phyloP scores from a whole-genome alignment of 2,888 invertebrate species.

The Catocala nupta region DNA sequence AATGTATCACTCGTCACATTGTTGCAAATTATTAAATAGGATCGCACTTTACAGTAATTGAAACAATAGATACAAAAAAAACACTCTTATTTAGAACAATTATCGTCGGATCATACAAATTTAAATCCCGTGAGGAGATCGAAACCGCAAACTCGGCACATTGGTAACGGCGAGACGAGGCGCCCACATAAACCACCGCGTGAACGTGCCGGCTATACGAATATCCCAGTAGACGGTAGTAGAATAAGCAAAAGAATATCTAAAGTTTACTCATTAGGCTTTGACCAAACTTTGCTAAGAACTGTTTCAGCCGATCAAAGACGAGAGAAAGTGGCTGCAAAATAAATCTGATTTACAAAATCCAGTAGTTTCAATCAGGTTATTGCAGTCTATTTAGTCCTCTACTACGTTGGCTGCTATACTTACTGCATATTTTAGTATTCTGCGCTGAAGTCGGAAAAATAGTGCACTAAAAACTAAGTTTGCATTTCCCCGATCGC shows the following conservation, averaged over 20 bases:
- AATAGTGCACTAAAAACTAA: constrained; percentile 6
- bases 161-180: too few relatives aligned
- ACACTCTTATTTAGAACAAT: too few relatives aligned
- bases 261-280: background rate
- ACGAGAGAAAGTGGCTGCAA: background rate
- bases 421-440: constrained; percentile 1
- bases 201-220: too few relatives aligned
- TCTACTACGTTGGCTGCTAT: background rate
- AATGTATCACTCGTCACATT: too few relatives aligned
- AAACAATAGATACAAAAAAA: too few relatives aligned
- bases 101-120: too few relatives aligned
- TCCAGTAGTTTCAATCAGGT: background rate
- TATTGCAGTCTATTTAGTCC: background rate
- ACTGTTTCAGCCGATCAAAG: too few relatives aligned
- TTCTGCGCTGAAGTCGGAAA: background rate
- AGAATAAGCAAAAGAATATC: background rate
- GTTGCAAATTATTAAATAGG: too few relatives aligned
- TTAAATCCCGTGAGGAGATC: too few relatives aligned
- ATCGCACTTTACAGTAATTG: too few relatives aligned
- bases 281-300: background rate
- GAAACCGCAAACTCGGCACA: too few relatives aligned
- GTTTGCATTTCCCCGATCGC: constrained; percentile 1
- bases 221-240: background rate
- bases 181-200: too few relatives aligned
- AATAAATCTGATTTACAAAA: background rate